Evolutionary conservation across 2,113 vertebrate species (phyloP).

Genomic region (Fulmarus glacialis): DNA sequence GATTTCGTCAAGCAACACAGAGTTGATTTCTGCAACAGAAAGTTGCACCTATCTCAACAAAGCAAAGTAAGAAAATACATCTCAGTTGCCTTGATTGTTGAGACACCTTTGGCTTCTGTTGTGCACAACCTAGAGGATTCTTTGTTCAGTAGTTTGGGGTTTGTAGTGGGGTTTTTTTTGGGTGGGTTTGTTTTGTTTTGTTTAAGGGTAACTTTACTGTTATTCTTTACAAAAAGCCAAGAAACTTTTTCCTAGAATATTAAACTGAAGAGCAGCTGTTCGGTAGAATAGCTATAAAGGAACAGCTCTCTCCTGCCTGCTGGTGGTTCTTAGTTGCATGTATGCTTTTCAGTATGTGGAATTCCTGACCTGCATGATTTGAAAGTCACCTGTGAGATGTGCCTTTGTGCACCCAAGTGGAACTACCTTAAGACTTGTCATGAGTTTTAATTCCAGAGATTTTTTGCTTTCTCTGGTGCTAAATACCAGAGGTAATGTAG

Average conservation of each 20-base stretch:
- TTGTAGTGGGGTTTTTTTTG: neutral
- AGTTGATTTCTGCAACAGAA: neutral
- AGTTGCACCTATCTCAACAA: neutral
- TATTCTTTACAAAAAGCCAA: neutral
- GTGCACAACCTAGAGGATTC: neutral
- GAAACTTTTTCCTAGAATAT: neutral
- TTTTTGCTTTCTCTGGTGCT: neutral
- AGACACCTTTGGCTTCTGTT: neutral
- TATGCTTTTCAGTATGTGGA: neutral
- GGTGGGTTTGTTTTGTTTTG: neutral
- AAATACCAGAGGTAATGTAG: neutral
- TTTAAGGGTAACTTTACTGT: neutral
- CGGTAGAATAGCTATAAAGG: neutral
- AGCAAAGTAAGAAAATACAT: neutral
- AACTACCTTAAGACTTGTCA: neutral
- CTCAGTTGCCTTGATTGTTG: neutral
- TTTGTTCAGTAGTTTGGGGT: neutral
- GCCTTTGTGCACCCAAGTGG: neutral
- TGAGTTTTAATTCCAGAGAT: neutral
- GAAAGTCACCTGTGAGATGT: neutral
- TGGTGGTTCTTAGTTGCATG: neutral
- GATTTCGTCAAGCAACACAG: neutral
- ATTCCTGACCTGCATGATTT: neutral
- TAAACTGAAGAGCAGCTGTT: neutral
- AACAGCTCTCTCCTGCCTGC: neutral